Evolutionary conservation across 64 coral and sea anemone genomes (phyloP).

Genomic region (Orbicella faveolata): DNA sequence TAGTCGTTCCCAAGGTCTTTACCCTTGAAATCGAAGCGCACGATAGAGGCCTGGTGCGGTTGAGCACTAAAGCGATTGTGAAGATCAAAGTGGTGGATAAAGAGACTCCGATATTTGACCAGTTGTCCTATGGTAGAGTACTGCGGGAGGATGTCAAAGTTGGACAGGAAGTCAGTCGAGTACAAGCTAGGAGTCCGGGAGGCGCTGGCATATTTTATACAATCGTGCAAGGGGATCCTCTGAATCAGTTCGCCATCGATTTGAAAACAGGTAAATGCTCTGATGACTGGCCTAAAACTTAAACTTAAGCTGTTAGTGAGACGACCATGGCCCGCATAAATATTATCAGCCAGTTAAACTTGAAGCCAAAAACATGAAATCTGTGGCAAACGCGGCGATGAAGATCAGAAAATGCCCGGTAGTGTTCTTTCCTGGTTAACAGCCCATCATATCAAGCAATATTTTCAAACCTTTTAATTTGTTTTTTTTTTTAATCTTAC

Average conservation of each 20-base stretch:
- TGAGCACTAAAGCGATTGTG: conserved; percentile 48
- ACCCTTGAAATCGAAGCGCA: conserved; percentile 68
- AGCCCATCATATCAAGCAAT: no score
- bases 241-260: conserved; percentile 84
- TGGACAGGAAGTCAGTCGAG: conserved; percentile 31
- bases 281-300: neutral
- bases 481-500: neutral
- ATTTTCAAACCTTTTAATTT: neutral
- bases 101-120: conserved; percentile 85
- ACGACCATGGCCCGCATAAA: no score
- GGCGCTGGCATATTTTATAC: conserved; percentile 70
- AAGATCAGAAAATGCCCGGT: no score
- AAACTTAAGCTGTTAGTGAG: neutral
- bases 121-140: conserved; percentile 55
- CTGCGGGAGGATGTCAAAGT: conserved; percentile 57
- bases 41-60: conserved; percentile 52
- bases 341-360: no score
- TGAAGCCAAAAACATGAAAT: no score
- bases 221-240: conserved; percentile 72
- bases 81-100: conserved; percentile 89
- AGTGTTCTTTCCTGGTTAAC: no score
- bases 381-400: no score
- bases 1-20: conserved; percentile 61
- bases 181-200: conserved; percentile 75
- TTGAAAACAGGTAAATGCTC: conserved; percentile 69